Percentiles rank a stretch among this genome's conserved stretches.
Evolutionary conservation across 2,797 vertebrate species (phyloP).

Genomic region (Enteromius argenteus): DNA sequence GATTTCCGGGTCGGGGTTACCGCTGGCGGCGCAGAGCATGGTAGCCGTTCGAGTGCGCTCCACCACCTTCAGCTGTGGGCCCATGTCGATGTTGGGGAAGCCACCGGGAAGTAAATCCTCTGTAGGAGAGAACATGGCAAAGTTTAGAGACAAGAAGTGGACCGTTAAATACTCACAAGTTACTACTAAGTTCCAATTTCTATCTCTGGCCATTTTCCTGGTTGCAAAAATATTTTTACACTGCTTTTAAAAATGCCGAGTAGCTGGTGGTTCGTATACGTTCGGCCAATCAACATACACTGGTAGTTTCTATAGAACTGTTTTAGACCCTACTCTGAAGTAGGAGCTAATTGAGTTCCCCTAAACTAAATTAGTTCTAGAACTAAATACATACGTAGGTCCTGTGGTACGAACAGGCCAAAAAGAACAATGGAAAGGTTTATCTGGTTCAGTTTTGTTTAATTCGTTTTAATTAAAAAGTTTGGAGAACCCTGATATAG

Average conservation of each 20-base stretch:
- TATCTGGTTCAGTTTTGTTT: no score
- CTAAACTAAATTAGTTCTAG: neutral
- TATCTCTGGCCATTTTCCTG: neutral
- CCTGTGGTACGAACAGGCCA: neutral
- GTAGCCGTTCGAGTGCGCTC: slow-evolving; percentile 95
- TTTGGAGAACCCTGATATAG: no score
- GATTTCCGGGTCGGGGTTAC: slow-evolving; percentile 97
- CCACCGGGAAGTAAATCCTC: slow-evolving; percentile 94
- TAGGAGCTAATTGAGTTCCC: neutral
- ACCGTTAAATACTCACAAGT: neutral
- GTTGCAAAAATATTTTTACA: neutral
- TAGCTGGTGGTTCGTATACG: neutral
- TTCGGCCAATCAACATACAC: neutral
- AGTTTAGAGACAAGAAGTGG: slow-evolving; percentile 6
- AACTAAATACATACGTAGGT: neutral
- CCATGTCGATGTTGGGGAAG: slow-evolving; percentile 99
- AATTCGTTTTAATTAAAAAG: no score
- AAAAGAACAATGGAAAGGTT: neutral
- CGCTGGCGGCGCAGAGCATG: slow-evolving; percentile 97
- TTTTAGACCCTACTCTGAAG: neutral
- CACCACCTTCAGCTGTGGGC: slow-evolving; percentile 97
- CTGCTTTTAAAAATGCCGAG: neutral
- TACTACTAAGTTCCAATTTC: neutral
- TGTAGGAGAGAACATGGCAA: slow-evolving; percentile 65
- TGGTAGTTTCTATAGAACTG: neutral